These are phyloP conservation scores for Drosophila orosa DNA, from an alignment of 1,140 invertebrate species.

Conservation along the genomic window DNA sequence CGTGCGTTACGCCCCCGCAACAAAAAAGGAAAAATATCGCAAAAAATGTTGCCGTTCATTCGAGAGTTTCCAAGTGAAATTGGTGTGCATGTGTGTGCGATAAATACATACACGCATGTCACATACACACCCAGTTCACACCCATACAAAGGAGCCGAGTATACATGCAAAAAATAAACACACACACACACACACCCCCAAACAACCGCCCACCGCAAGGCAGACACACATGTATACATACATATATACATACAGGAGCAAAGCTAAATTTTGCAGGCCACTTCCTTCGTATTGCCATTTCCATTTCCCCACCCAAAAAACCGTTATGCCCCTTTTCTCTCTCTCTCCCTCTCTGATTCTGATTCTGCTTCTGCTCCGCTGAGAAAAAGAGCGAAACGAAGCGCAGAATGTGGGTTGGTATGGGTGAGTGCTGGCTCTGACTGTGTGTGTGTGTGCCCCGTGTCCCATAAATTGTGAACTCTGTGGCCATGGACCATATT, in stretches of 20 bases:
- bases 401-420: constrained; percentile 32
- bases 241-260: constrained; percentile 40
- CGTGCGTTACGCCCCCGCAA: constrained; percentile 46
- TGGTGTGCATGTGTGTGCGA: constrained; percentile 25
- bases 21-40: constrained; percentile 35
- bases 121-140: constrained; percentile 65
- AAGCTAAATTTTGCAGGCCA: constrained; percentile 77
- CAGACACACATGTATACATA: constrained; percentile 21
- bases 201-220: constrained; percentile 48
- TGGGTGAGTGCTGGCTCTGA: constrained; percentile 30
- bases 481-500: constrained; percentile 81
- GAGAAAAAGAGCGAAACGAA: constrained; percentile 63
- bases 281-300: constrained; percentile 68
- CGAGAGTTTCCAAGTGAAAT: constrained; percentile 71
- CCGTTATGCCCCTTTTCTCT: constrained; percentile 60
- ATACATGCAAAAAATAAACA: constrained; percentile 76
- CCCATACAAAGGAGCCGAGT: constrained; percentile 52
- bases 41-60: constrained; percentile 52
- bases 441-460: constrained; percentile 60
- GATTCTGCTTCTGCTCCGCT: constrained; percentile 14
- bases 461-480: constrained; percentile 80
- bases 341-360: constrained; percentile 44
- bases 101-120: constrained; percentile 57
- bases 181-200: constrained; percentile 35
- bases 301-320: constrained; percentile 52